These are phyloP conservation scores for Peucedramus taeniatus DNA, from an alignment of 2,113 vertebrate species.

Conservation along the genomic window DNA sequence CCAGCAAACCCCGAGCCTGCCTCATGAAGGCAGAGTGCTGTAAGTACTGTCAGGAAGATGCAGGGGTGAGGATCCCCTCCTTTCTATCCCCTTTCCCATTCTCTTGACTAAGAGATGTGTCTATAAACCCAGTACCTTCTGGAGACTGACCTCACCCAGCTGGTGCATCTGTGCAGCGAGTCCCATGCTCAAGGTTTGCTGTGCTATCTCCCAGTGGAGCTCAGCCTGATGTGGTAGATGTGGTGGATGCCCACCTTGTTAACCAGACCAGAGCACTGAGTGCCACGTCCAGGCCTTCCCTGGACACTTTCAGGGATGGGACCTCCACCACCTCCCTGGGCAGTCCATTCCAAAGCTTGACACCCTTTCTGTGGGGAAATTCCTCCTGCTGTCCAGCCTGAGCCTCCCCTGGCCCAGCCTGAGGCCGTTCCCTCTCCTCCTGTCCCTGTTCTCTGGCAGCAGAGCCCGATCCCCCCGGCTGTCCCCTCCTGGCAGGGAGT, in stretches of 20 bases:
- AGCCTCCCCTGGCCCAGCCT: rapidly evolving
- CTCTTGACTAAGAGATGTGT: neutral
- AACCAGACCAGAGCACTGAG: neutral
- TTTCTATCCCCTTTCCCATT: neutral
- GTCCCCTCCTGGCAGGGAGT: neutral
- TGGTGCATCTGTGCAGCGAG: neutral
- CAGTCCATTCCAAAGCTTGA: neutral
- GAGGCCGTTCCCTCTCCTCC: neutral
- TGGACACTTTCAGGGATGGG: neutral
- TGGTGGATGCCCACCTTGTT: too few species aligned
- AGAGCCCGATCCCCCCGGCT: neutral
- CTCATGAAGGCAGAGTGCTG: neutral
- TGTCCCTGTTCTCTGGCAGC: neutral
- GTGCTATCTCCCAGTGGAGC: neutral
- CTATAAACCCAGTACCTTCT: neutral
- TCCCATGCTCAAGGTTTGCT: neutral
- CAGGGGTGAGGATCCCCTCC: neutral
- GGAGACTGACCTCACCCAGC: neutral
- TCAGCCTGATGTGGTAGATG: too few species aligned
- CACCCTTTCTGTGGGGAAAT: neutral
- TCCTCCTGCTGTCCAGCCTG: neutral
- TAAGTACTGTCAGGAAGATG: neutral
- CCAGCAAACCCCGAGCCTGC: neutral
- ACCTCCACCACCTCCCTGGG: neutral
- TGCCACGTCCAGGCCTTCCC: rapidly evolving